Base-by-base conservation (phyloP, 2,888 invertebrate genomes). In the Drosophila histrio region DNA sequence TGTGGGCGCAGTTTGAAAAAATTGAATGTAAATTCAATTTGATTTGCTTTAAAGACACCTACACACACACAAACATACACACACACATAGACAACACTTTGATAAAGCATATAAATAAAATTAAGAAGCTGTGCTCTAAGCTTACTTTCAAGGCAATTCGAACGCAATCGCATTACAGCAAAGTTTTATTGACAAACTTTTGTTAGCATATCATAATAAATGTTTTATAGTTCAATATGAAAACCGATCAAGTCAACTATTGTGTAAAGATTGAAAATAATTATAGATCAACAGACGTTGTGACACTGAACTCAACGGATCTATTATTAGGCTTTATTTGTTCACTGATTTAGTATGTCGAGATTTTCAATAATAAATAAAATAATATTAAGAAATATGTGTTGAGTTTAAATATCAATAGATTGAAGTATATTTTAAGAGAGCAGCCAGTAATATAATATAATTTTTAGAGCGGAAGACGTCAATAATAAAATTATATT, bases 21-120 rank as follows among this genome's bases (percentile, higher is more conserved):
- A 64, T 59, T 65, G 47, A 66, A 66, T 36, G 46, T 54, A 26
- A 58, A 67, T 71, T 77, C 47, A 63, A 78, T 79, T 75, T 54
- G 30, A 19, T 74, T 54, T 54, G 39, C 17, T 39, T 53, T 17
- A 32, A 24, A 43, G 11, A 46, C 60, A 56, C 71, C 54, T 26
- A 72, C 62, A 32, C 44, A 59, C 19, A 34, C 34, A 46, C 21
- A 59, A 15, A 34, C 34, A 46, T 15, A 47, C 41, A 50, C 24
- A 22, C 50, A 17, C 41, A 44, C 53, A n/a, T n/a, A 28, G 15
- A 22, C 28, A 24, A 52, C 8, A 11, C 11, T n/a, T 26, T 3
- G 8, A 9, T 26, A 36, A 11, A 13, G 22, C 32, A 8, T 39
- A 30, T 7, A 24, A 32, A 19, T 8, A 4, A 30, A 26, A 22